These are phyloP conservation scores for Carcina quercana DNA, from an alignment of 2,888 invertebrate genomes.

Conservation along the genomic window DNA sequence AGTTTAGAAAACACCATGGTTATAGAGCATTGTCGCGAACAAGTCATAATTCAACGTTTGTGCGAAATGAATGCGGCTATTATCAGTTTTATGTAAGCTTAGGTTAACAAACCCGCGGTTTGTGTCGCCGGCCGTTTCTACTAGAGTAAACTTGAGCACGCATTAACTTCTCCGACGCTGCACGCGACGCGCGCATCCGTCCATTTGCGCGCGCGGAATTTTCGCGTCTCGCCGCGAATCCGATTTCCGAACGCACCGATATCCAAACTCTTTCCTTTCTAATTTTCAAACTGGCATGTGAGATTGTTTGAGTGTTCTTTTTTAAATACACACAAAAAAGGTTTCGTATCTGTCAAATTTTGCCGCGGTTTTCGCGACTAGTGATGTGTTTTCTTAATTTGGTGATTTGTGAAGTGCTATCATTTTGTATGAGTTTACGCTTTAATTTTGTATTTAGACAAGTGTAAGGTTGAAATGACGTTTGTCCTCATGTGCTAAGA, in stretches of 20 bases:
- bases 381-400: slow-evolving; percentile 26
- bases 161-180: slow-evolving; percentile 47
- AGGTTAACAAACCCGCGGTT: slow-evolving; percentile 21
- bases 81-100: slow-evolving; percentile 13
- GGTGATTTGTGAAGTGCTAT: not conserved
- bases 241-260: slow-evolving; percentile 24
- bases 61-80: slow-evolving; percentile 3
- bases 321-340: slow-evolving; percentile 17
- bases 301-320: slow-evolving; percentile 1
- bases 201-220: slow-evolving; percentile 45
- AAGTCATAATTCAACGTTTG: no score
- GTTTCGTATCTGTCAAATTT: slow-evolving; percentile 3
- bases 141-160: slow-evolving; percentile 40
- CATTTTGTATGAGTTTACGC: slow-evolving; percentile 10
- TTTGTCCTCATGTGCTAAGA: slow-evolving; percentile 3
- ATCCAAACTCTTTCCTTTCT: not conserved
- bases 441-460: slow-evolving; percentile 10
- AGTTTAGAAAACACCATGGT: no score
- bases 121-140: slow-evolving; percentile 38
- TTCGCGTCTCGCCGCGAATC: slow-evolving; percentile 43
- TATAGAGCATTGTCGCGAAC: no score
- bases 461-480: slow-evolving; percentile 3
- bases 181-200: slow-evolving; percentile 62
- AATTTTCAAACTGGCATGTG: slow-evolving; percentile 18
- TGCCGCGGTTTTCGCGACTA: slow-evolving; percentile 18